Evolutionary conservation across 2,113 vertebrate species (phyloP).

Genomic region (Brachypodius melanocephalos): DNA sequence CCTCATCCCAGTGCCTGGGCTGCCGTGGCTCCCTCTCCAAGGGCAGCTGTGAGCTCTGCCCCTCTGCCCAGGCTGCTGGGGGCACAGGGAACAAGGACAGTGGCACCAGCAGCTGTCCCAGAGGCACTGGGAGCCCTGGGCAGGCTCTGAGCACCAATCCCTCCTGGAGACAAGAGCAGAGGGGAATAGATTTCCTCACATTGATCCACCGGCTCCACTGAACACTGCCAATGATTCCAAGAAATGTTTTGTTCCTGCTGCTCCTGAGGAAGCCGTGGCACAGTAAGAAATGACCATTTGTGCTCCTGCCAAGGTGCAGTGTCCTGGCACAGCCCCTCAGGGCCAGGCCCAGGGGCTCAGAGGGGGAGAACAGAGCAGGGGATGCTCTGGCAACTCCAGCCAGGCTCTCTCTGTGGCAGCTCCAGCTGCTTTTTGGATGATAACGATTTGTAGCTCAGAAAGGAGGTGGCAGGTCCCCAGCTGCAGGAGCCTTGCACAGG

Average conservation of each 20-base stretch:
- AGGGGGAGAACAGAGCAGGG: background rate
- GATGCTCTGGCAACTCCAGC: background rate
- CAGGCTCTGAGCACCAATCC: background rate
- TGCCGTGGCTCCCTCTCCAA: background rate
- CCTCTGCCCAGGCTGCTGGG: background rate
- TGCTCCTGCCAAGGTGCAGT: background rate
- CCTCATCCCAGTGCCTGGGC: background rate
- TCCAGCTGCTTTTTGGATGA: background rate
- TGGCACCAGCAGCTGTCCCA: background rate
- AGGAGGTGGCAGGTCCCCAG: background rate
- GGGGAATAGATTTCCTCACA: background rate
- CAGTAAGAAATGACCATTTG: background rate
- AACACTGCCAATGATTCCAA: background rate
- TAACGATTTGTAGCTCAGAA: background rate
- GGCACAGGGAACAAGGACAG: background rate
- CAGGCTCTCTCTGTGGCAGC: background rate
- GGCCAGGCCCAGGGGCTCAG: background rate
- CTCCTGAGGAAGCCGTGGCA: background rate
- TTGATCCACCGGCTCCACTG: background rate
- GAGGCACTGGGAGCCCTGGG: conserved; percentile 11
- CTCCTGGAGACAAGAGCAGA: background rate
- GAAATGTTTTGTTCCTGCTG: background rate
- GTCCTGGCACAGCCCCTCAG: background rate
- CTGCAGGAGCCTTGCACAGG: background rate
- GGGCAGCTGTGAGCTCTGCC: background rate